phyloP scores from a whole-genome alignment of 2,797 vertebrate genomes.

The Odontamblyopus rebecca region DNA sequence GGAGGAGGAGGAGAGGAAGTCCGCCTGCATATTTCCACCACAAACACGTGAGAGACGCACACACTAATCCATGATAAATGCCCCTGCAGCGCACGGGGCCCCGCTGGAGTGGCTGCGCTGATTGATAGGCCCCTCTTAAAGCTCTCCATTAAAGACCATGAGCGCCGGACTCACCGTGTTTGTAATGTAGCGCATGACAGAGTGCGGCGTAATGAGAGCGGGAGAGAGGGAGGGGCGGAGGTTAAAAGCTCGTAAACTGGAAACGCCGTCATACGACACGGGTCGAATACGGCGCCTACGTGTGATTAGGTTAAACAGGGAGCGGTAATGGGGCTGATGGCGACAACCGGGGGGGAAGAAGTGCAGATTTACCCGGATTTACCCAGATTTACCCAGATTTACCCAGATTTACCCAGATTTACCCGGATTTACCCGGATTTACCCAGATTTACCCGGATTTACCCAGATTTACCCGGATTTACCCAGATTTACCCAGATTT shows the following conservation, averaged over 20 bases:
- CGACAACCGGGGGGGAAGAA: not conserved
- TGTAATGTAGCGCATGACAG: slow-evolving; percentile 42
- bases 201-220: slow-evolving; percentile 26
- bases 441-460: too few relatives aligned
- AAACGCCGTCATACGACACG: not conserved
- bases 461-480: too few relatives aligned
- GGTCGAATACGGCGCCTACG: not conserved
- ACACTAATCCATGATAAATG: slow-evolving; percentile 52
- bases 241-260: slow-evolving; percentile 3
- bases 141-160: slow-evolving; percentile 60
- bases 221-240: not conserved
- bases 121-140: slow-evolving; percentile 56
- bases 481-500: too few relatives aligned
- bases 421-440: too few relatives aligned
- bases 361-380: too few relatives aligned
- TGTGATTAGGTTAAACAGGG: slow-evolving; percentile 6
- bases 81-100: slow-evolving; percentile 43
- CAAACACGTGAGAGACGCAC: slow-evolving; percentile 26
- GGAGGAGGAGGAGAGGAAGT: slow-evolving; percentile 1
- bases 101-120: slow-evolving; percentile 52
- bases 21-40: slow-evolving; percentile 18
- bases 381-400: too few relatives aligned
- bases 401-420: too few relatives aligned
- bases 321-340: not conserved
- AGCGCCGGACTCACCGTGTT: slow-evolving; percentile 42